Base-by-base conservation (phyloP, 1,140 invertebrate genomes). In the Antheraea pernyi region DNA sequence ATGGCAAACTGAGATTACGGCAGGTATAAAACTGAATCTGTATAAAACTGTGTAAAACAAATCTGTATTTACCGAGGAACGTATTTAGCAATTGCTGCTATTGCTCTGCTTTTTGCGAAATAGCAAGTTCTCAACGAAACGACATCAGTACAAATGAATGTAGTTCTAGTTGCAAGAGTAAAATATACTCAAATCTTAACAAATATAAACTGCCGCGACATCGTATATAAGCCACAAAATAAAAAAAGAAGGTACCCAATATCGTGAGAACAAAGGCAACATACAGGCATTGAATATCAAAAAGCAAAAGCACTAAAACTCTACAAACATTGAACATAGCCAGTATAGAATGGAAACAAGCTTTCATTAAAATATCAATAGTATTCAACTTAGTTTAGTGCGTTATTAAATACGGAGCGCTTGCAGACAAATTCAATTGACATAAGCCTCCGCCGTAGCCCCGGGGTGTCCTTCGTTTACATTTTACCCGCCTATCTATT, bases 401-500 rank as follows among this genome's bases (percentile, higher is more conserved):
- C 80, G 83, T 81, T 83, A 86, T 89, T 89, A 89, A 88, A 77
- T 78, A 74, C 79, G 79, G 77, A 81, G 85, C 83, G 87, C 82
- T 85, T 82, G 89, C 87, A 90, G 88, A 92, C 89, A 92, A 92
- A 92, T 89, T 91, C 86, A 91, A 91, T 91, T 89, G 87, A 84
- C 89, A 86, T 77, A 70, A 84, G 83, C 81, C 82, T 85, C 82
- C 84, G 75, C 66, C 78, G 72, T 69, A 80, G 85, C 81, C 78
- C 80, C 82, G 69, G 83, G 83, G 85, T 77, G 80, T 80, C 79
- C 77, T 79, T 81, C 86, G 78, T 79, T 86, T 83, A 83, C 80
- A 82, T 81, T 53, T 79, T 69, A 79, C 76, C 75, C 78, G 82
- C 78, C 83, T 81, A 84, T 82, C 83, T 86, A 87, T 91, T 87